phyloP scores from a whole-genome alignment of 2,113 vertebrate species.

The Sitta europaea region DNA sequence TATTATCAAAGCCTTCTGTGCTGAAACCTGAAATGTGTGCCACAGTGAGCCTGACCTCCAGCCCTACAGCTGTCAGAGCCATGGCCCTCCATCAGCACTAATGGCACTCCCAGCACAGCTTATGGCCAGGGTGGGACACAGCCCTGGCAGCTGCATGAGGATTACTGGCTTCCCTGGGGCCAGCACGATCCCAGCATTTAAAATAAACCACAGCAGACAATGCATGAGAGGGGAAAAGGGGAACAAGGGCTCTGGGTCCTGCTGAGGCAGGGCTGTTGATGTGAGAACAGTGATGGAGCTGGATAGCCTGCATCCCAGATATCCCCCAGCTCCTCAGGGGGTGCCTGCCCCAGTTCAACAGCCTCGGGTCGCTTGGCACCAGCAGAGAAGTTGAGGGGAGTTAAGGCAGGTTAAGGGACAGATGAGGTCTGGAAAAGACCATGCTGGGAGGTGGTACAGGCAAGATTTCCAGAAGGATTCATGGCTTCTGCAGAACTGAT shows the following conservation, averaged over 20 bases:
- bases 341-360: rapidly evolving
- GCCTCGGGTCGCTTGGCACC: background rate
- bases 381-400: background rate
- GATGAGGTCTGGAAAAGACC: background rate
- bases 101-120: background rate
- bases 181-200: rapidly evolving
- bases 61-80: background rate
- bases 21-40: background rate
- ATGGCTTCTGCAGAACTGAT: background rate
- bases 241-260: background rate
- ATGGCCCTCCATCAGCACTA: background rate
- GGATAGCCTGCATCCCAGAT: rapidly evolving
- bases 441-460: rapidly evolving
- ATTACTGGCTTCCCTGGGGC: background rate
- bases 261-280: background rate
- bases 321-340: background rate
- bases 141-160: background rate
- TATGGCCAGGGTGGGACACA: background rate
- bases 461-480: background rate
- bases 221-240: background rate
- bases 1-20: background rate
- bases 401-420: background rate
- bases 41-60: background rate
- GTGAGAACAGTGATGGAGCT: background rate
- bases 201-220: background rate